Evolutionary conservation across 2,113 vertebrate genomes (phyloP), one percentile per base, ranked within the genome.

Genomic region (Proterorhinus semilunaris): DNA sequence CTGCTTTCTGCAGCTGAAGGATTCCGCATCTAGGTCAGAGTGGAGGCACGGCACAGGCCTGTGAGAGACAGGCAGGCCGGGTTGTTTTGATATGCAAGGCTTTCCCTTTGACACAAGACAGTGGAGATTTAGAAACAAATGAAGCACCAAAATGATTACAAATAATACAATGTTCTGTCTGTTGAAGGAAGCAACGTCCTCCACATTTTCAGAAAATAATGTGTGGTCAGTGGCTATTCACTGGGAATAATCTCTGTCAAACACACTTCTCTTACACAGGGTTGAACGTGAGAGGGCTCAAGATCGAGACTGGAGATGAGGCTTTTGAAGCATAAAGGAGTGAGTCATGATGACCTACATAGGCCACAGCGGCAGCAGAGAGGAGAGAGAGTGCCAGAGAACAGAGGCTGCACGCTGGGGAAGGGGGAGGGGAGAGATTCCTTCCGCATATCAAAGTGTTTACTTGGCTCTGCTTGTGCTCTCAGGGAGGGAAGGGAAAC

Each of bases 291-390:
- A 88, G 86, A 83, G 73, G 81, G 83, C 80, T 85, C 78, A 75
- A 89, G 83, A 89, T 86, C 87, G 81, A 85, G 85, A 74, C 74
- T 64, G 17, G 86, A 80, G 86, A 91, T 89, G 70, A 15, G 59
- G 86, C 85, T 89, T 90, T 87, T 87, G 88, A 92, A 92, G 85
- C 83, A 88, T 91, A 91, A 90, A 93, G 87, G 83, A 89, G 88
- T 90, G 86, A 92, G 91, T 91, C 89, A 92, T 88, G 84, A 79
- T 91, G 92, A 93, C 92, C 91, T 92, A 93, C 89, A 93, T 92
- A 92, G 84, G 88, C 87, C 53, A 10, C 53, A 55, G 9, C 53
- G 10, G 53, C 16, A n/a, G 16, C 15, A 53, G 51, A 83, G 83
- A 50, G 76, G 70, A 77, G 81, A 79, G 82, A 79, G 75, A 76